phyloP scores from a whole-genome alignment of 1,140 invertebrate species.

The Idris sp. region DNA sequence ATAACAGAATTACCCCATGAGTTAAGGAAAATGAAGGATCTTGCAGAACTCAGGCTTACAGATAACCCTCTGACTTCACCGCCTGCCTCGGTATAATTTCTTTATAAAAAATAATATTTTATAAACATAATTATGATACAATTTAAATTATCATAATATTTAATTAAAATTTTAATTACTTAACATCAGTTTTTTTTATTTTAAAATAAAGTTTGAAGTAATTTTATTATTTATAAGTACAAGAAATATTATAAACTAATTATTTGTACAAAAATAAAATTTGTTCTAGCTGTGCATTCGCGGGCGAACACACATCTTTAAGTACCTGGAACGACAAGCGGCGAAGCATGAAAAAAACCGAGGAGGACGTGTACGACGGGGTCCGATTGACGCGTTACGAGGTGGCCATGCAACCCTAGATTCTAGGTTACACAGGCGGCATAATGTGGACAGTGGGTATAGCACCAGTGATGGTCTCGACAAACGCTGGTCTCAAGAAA shows the following conservation, averaged over 20 bases:
- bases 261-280: too few species aligned
- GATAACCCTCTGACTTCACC: constrained; percentile 94
- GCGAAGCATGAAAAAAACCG: constrained; percentile 82
- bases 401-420: constrained; percentile 79
- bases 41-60: constrained; percentile 88
- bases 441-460: constrained; percentile 93
- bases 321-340: constrained; percentile 93
- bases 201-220: too few species aligned
- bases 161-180: too few species aligned
- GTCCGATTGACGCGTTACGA: constrained; percentile 76
- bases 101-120: too few species aligned
- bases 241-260: too few species aligned
- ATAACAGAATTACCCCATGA: constrained; percentile 91
- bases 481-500: constrained; percentile 92
- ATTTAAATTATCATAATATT: too few species aligned
- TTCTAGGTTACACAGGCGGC: constrained; percentile 78
- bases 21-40: constrained; percentile 88
- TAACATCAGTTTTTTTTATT: too few species aligned
- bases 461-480: constrained; percentile 87
- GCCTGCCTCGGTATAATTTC: constrained; percentile 88
- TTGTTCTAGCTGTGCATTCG: constrained; percentile 89
- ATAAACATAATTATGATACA: too few species aligned
- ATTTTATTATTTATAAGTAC: too few species aligned
- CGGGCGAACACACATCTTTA: constrained; percentile 95
- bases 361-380: constrained; percentile 68